Base-by-base conservation (phyloP, 1,140 invertebrate genomes). In the Heterodera carotae region DNA sequence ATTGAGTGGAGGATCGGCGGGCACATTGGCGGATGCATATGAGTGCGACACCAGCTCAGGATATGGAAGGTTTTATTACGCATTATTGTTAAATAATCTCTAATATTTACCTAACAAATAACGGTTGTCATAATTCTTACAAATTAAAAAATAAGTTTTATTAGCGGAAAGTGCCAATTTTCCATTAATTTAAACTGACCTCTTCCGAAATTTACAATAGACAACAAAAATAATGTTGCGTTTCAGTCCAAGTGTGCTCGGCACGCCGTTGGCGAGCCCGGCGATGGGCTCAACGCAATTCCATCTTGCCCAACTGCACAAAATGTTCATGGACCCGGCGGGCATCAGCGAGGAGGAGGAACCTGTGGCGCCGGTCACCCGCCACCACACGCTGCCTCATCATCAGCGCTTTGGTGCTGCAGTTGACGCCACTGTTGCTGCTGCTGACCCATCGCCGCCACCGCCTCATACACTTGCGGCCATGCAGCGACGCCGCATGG, bases 1-100 rank as follows among this genome's bases (percentile, higher is more conserved):
- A 33, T 43, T 82, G 59, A 78, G 80, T 27, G 80, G 56, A 36
- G 29, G 36, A 6, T 74, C 72, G 3, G 31, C 72, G 18, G 48
- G 48, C 8, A 36, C 36, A 31, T 15, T 74, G 71, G 43, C 43
- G 62, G 25, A 64, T 34, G 27, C 69, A 33, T 82, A 59, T 36
- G 81, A 82, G 53, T 82, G 81, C 56, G 81, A 81, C 25, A 68
- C 80, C 5, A 83, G 81, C 59, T 82, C 81, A 6, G 81, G 81
- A 56, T 82, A 82, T 68, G 81, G 81, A 31, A 83, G 81, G 59
- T 64, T 56, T 34, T 66, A 8, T 12, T 43, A 12, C 6, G 39
- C 7, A 62, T n/a, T n/a, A n/a, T n/a, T n/a, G n/a, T n/a, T n/a
- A n/a, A n/a, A n/a, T n/a, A n/a, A n/a, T n/a, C n/a, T n/a, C n/a